Base-by-base conservation (phyloP, 2,797 vertebrate genomes). In the Anguilla obscura region DNA sequence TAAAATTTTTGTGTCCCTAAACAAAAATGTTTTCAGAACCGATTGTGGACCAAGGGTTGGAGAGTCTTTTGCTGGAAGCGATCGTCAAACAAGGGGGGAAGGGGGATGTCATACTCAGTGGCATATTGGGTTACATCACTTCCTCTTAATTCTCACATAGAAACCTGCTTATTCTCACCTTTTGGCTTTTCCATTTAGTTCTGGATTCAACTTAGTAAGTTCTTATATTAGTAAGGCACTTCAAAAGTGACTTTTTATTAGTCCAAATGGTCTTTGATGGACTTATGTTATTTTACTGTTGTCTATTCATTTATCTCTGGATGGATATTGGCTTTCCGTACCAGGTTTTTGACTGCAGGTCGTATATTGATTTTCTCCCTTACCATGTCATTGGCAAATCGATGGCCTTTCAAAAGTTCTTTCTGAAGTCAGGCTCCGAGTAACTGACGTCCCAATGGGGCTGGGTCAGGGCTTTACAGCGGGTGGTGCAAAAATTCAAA, bases 321-420 rank as follows among this genome's bases (percentile, higher is more conserved):
- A 58, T 58, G 56, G 14, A 58, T 16, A 58, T 18, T 58, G 56
- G 12, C 56, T 58, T 58, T 58, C 14, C 14, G 2, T 58, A 66
- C 60, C 24, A 24, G 21, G 5, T 66, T n/a, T 66, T 71, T 33
- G 27, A 33, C 69, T 71, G 69, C 9, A 71, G 21, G 63, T 8
- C 63, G 1, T 69, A 69, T 12, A 30, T 27, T 14, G n/a, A 71
- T n/a, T 71, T 33, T 71, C 69, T 30, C n/a, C 69, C 27, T 30
- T 71, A 33, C 21, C 60, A 71, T 10, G n/a, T 71, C n/a, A n/a
- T 71, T 71, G 69, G 69, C n/a, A 71, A 71, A 71, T 71, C n/a
- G n/a, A 71, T 71, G 69, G 69, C 69, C 69, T 71, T n/a, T 71
- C 27, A 33, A 33, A 71, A 12, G n/a, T 71, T 71, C 27, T 71